A percentile compares a stretch with the other conserved stretches of the same genome.
Evolutionary conservation across 1,140 invertebrate genomes (phyloP).

Genomic region (Caligus rogercresseyi): DNA sequence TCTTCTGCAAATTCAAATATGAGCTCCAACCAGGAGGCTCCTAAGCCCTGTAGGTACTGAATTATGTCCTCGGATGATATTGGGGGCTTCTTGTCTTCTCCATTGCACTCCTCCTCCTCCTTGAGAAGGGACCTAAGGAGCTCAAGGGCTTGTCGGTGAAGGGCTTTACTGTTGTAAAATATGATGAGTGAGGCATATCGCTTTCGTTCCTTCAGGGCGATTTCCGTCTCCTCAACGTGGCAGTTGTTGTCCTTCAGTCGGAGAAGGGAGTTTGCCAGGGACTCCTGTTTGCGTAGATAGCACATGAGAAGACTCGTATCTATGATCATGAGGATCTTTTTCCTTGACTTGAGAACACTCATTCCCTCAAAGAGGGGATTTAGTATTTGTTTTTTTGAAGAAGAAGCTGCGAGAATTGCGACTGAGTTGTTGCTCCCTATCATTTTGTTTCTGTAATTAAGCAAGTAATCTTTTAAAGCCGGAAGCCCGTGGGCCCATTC

Average conservation of each 20-base stretch:
- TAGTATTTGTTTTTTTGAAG: conserved; percentile 1
- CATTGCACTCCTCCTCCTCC: conserved; percentile 49
- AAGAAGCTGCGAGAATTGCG: conserved; percentile 6
- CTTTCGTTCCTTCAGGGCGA: conserved; percentile 60
- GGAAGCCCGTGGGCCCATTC: conserved; percentile 72
- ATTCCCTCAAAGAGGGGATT: conserved; percentile 33
- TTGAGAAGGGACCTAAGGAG: conserved; percentile 38
- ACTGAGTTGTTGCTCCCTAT: conserved; percentile 25
- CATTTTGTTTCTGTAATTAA: conserved; percentile 40
- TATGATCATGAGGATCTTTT: conserved; percentile 68
- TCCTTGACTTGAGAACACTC: conserved; percentile 31
- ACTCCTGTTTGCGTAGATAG: conserved; percentile 89
- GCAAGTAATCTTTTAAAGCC: conserved; percentile 73
- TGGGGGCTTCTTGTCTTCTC: conserved; percentile 52
- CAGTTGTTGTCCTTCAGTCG: conserved; percentile 74
- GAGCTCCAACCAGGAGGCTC: conserved; percentile 61
- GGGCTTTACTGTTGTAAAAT: conserved; percentile 78
- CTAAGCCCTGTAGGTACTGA: conserved; percentile 76
- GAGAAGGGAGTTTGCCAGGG: conserved; percentile 68
- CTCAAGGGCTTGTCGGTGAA: conserved; percentile 78
- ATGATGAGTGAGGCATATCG: conserved; percentile 88
- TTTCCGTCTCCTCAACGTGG: conserved; percentile 80
- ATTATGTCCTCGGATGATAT: conserved; percentile 62
- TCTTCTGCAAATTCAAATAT: conserved; percentile 89
- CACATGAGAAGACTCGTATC: conserved; percentile 91